phyloP scores from a whole-genome alignment of 2,113 vertebrate species.

The Dromas ardeola region DNA sequence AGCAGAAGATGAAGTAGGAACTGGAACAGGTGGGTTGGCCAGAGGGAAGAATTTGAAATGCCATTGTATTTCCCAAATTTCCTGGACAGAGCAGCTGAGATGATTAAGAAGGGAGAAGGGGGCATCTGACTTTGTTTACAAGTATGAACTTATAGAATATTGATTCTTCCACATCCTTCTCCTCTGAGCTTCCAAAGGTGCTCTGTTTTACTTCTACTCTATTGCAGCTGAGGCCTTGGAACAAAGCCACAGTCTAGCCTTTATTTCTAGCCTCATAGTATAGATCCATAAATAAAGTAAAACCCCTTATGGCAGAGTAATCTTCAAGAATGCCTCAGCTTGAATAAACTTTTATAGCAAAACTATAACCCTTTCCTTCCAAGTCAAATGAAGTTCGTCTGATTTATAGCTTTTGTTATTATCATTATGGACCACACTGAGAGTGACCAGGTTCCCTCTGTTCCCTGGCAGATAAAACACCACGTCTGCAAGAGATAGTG shows the following conservation, averaged over 20 bases:
- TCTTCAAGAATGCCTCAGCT: not conserved
- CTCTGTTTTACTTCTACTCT: not conserved
- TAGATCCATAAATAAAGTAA: not conserved
- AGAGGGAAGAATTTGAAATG: not conserved
- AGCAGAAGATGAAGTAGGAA: not conserved
- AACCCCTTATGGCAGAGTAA: not conserved
- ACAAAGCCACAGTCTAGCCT: not conserved
- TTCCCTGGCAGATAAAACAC: not conserved
- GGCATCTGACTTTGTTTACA: not conserved
- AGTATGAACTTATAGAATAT: not conserved
- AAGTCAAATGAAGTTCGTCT: not conserved
- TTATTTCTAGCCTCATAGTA: not conserved
- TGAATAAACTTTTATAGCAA: not conserved
- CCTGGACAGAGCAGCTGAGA: not conserved
- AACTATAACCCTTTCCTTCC: not conserved
- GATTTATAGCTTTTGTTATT: not conserved
- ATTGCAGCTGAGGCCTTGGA: not conserved
- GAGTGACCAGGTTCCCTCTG: not conserved
- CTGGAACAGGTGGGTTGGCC: not conserved
- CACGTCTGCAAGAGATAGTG: not conserved
- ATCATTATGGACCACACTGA: not conserved
- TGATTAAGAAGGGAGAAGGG: not conserved
- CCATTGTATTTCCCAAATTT: not conserved
- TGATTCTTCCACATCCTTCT: not conserved
- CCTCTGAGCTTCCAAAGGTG: not conserved